Base-by-base conservation (phyloP, 1,140 invertebrate species). In the Galendromus occidentalis region DNA sequence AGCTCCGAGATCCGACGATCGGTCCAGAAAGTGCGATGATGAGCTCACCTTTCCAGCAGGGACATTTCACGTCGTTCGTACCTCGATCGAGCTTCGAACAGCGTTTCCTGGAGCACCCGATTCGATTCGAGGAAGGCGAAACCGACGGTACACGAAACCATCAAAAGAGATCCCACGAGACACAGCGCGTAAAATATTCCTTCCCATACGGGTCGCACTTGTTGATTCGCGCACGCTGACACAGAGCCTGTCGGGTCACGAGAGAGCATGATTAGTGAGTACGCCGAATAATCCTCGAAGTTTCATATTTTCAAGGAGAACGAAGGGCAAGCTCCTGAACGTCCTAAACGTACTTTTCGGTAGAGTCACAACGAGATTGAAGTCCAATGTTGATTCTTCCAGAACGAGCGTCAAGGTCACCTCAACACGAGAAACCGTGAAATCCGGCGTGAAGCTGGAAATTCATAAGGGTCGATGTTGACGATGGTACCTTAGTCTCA, bases 61-160 rank as follows among this genome's bases (percentile, higher is more conserved):
- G 33, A 39, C 33, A 39, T 4, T 9, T 39, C 33, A 9, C 33
- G 33, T 6, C 33, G 33, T 9, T 39, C 33, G 9, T 39, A 39
- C 33, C 33, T 4, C 33, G 33, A 39, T 9, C 33, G 33, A 39
- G 33, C 14, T 25, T 25, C 33, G 22, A 20, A 59, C 22, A 59
- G 51, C 14, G 51, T 59, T 33, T 59, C 51, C 9, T 59, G 12
- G 4, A 59, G 51, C 22, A 25, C 51, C 20, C 51, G 25, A 22
- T 59, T 59, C 51, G 51, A 59, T 17, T 59, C 51, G 51, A 59
- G 51, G 33, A 59, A 59, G 25, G 51, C 51, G 22, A 29, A 59
- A 59, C 14, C 1, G 14, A 59, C 14, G 51, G 33, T 59, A 25
- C 51, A 59, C 2, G 20, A 17, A 18, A 59, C 51, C 25, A 59